A percentile compares a stretch with the other conserved stretches of the same genome.
These are phyloP conservation scores for Ceratosolen fusciceps DNA, from an alignment of 1,140 invertebrate species.

Conservation along the genomic window DNA sequence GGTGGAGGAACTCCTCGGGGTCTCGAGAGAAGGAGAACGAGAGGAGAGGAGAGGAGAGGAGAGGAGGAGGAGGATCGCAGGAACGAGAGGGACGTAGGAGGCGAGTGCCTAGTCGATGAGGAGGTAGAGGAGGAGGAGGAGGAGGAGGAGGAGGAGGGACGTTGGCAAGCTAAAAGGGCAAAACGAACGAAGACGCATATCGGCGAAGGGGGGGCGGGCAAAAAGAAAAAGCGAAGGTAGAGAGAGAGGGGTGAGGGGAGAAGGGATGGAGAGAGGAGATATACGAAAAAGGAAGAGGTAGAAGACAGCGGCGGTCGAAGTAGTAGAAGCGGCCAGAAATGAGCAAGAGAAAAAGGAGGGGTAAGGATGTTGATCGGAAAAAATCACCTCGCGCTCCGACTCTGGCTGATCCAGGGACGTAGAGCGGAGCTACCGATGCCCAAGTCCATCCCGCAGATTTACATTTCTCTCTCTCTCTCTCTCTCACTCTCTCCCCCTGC, in stretches of 20 bases:
- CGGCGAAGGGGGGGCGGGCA: slow-evolving; percentile 20
- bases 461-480: neutral
- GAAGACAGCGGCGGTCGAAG: neutral
- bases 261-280: neutral
- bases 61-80: neutral
- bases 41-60: neutral
- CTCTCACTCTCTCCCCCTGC: no score
- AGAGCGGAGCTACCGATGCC: slow-evolving; percentile 1
- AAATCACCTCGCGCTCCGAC: slow-evolving; percentile 14
- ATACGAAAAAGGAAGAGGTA: neutral
- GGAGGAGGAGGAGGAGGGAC: neutral
- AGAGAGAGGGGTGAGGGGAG: slow-evolving; percentile 1
- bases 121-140: neutral
- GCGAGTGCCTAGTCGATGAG: no score
- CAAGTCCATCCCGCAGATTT: neutral
- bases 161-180: slow-evolving; percentile 12
- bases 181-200: slow-evolving; percentile 42
- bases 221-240: slow-evolving; percentile 42
- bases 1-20: slow-evolving; percentile 37
- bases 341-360: neutral
- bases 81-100: neutral
- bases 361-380: slow-evolving; percentile 29
- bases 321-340: neutral
- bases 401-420: slow-evolving; percentile 14
- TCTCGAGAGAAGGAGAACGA: neutral